Conservation (phyloP, 2,797 vertebrate genomes). For the Paguma larvata region DNA sequence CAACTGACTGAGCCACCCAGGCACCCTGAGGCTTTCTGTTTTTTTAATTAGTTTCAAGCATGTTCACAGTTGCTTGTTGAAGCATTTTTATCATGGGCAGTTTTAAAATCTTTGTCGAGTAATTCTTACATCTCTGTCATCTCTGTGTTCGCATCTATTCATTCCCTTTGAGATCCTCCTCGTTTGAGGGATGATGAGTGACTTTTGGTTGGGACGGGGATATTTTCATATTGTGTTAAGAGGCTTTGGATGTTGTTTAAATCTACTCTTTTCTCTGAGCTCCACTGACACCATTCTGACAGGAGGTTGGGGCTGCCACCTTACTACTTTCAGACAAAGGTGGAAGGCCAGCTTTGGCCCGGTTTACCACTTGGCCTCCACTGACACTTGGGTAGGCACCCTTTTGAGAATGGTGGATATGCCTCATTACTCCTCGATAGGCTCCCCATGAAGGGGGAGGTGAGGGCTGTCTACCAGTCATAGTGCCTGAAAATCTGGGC, state of each 20-base stretch:
- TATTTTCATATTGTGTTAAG: background rate
- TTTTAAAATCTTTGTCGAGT: background rate
- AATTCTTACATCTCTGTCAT: background rate
- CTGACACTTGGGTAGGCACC: background rate
- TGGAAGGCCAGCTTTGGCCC: background rate
- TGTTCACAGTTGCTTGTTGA: background rate
- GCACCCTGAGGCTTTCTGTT: background rate
- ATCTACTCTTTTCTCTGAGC: background rate
- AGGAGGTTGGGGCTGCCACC: background rate
- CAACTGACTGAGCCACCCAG: no score
- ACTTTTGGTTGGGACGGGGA: background rate
- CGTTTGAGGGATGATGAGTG: background rate
- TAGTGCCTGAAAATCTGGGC: background rate
- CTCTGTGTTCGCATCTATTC: background rate
- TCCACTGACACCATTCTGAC: background rate
- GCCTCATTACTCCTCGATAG: background rate
- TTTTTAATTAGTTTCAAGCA: background rate
- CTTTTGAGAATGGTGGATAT: background rate
- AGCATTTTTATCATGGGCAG: background rate
- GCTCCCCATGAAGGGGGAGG: rapidly evolving
- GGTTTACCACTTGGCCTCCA: background rate
- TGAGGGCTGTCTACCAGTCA: background rate
- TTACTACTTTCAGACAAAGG: background rate
- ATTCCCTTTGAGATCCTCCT: background rate
- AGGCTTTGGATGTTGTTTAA: background rate